A percentile compares a stretch with the other conserved stretches of the same genome.
Evolutionary conservation across 2,797 vertebrate species (phyloP).

Genomic region (Coregonus ussuriensis): DNA sequence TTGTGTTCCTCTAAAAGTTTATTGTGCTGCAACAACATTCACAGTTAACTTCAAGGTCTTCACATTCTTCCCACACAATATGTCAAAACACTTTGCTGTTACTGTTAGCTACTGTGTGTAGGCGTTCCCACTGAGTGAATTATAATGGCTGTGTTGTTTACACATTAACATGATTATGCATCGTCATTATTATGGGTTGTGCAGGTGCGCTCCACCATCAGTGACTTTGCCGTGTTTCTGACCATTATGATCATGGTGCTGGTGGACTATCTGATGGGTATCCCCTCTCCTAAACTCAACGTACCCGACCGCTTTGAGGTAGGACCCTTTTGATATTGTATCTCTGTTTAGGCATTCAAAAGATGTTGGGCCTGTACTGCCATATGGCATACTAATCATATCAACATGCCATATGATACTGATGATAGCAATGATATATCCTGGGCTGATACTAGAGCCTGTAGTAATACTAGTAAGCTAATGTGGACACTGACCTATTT

Average conservation of each 20-base stretch:
- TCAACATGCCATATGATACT: too few relatives aligned
- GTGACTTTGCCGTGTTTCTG: conserved; percentile 97
- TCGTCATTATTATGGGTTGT: conserved; percentile 12
- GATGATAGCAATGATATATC: too few relatives aligned
- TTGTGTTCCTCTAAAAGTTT: conserved; percentile 67
- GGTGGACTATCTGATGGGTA: conserved; percentile 94
- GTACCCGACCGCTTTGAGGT: conserved; percentile 98
- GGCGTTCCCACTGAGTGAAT: conserved; percentile 32
- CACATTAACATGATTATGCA: not conserved
- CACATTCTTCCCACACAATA: conserved; percentile 10
- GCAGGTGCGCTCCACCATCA: conserved; percentile 95
- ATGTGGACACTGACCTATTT: too few relatives aligned
- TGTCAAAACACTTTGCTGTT: conserved; percentile 32
- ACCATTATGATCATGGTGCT: conserved; percentile 97
- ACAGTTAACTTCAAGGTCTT: conserved; percentile 31
- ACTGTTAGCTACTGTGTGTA: conserved; percentile 39
- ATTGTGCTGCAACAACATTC: conserved; percentile 11
- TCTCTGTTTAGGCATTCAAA: not conserved
- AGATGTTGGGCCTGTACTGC: too few relatives aligned
- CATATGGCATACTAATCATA: not conserved
- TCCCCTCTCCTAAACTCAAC: conserved; percentile 93
- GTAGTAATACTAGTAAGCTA: too few relatives aligned
- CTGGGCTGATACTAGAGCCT: too few relatives aligned
- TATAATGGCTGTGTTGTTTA: not conserved
- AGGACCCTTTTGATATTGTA: conserved; percentile 27